Percentiles rank a stretch among this genome's conserved stretches.
These are phyloP conservation scores for Ranitomeya variabilis DNA, from an alignment of 2,113 vertebrate species.

Conservation along the genomic window DNA sequence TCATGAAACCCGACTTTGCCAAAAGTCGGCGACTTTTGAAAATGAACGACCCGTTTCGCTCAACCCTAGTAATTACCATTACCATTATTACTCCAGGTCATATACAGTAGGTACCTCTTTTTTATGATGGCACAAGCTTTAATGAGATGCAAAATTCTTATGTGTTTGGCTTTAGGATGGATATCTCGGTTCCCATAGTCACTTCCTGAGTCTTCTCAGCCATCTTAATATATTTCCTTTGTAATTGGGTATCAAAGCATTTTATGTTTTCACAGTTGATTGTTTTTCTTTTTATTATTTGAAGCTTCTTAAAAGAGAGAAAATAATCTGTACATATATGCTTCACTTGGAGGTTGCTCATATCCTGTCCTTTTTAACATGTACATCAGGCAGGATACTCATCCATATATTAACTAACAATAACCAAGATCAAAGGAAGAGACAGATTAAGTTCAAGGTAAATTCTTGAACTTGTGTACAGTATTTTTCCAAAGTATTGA, in stretches of 20 bases:
- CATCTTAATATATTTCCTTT: slow-evolving; percentile 66
- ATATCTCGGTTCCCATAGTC: slow-evolving; percentile 60
- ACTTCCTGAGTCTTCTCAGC: slow-evolving; percentile 62
- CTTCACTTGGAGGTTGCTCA: slow-evolving; percentile 56
- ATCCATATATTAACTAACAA: slow-evolving; percentile 58
- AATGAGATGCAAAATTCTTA: background rate
- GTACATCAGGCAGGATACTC: slow-evolving; percentile 41
- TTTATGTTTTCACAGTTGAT: slow-evolving; percentile 61
- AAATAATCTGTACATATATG: slow-evolving; percentile 10
- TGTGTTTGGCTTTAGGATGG: slow-evolving; percentile 47
- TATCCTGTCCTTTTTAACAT: slow-evolving; percentile 60
- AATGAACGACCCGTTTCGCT: too few species aligned
- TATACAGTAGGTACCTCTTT: background rate
- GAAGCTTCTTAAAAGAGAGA: slow-evolving; percentile 63
- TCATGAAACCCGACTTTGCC: too few species aligned
- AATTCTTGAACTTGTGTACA: background rate
- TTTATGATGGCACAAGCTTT: background rate
- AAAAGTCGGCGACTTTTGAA: too few species aligned
- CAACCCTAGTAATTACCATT: background rate
- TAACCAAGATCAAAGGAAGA: slow-evolving; percentile 55
- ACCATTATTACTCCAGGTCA: background rate
- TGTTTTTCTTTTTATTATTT: slow-evolving; percentile 66
- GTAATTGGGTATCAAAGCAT: slow-evolving; percentile 63
- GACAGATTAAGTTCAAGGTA: background rate
- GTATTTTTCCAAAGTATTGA: background rate